Conservation (phyloP, 2,888 invertebrate species). For the Apamea anceps region DNA sequence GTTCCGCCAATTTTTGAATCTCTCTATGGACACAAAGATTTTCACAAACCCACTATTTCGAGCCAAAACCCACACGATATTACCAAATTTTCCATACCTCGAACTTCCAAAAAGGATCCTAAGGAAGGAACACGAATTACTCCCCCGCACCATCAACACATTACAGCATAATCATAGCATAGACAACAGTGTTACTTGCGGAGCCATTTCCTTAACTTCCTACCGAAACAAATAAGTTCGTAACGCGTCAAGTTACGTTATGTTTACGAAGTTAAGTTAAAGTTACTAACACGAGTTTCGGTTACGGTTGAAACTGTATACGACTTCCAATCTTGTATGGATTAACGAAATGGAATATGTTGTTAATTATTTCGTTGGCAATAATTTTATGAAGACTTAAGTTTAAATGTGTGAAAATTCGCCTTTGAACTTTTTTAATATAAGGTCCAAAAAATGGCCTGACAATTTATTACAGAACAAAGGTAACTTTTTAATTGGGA, state of each 20-base stretch:
- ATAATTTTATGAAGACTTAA: neutral
- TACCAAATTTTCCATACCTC: neutral
- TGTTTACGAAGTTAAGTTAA: constrained; percentile 10
- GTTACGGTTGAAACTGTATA: neutral
- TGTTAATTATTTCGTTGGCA: constrained; percentile 3
- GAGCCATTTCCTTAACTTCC: constrained; percentile 33
- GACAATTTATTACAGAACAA: neutral
- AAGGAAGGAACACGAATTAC: constrained; percentile 15
- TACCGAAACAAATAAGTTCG: constrained; percentile 44
- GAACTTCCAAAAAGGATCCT: neutral
- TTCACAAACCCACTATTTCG: neutral
- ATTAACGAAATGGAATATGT: constrained; percentile 24
- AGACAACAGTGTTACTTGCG: neutral
- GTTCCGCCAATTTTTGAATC: no score
- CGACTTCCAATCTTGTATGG: neutral
- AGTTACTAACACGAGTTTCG: constrained; percentile 11
- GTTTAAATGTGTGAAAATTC: neutral
- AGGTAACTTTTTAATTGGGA: neutral
- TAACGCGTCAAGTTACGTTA: constrained; percentile 36
- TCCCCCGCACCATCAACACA: constrained; percentile 20
- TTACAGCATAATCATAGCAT: constrained; percentile 1
- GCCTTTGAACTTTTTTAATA: neutral
- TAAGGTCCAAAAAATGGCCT: neutral
- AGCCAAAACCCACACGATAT: neutral
- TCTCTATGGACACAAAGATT: neutral